phyloP scores from a whole-genome alignment of 2,888 invertebrate genomes.

The Lycophotia porphyrea region DNA sequence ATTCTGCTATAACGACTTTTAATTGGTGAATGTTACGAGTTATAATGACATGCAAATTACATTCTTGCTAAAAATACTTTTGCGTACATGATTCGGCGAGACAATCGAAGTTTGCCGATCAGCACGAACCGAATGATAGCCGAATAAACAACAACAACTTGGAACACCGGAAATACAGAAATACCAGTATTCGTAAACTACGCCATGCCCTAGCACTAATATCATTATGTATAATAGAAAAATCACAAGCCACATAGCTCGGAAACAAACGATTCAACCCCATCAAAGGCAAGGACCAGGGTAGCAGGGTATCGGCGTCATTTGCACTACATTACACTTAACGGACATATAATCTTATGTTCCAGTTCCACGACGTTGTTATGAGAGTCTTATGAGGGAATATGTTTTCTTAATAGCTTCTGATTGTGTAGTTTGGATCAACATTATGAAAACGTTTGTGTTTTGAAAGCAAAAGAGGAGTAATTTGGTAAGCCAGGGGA shows the following conservation, averaged over 20 bases:
- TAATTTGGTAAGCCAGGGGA: neutral
- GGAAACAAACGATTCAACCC: conserved; percentile 22
- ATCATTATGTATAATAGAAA: neutral
- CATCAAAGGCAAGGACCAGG: conserved; percentile 34
- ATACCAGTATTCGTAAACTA: neutral
- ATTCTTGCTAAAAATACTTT: neutral
- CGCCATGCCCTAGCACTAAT: neutral
- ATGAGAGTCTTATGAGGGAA: conserved; percentile 12
- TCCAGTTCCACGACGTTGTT: conserved; percentile 25
- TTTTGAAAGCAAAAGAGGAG: neutral
- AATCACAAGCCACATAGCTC: neutral
- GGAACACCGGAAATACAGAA: too few relatives aligned
- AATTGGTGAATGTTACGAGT: neutral
- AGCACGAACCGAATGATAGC: neutral
- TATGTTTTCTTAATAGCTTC: conserved; percentile 8
- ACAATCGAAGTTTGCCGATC: neutral
- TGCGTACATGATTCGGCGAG: neutral
- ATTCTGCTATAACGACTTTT: too few relatives aligned
- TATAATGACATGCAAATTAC: neutral
- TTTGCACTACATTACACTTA: conserved; percentile 64
- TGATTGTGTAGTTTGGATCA: neutral
- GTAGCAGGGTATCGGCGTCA: conserved; percentile 47
- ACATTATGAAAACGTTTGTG: neutral
- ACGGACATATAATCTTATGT: conserved; percentile 54
- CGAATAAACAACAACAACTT: too few relatives aligned